Evolutionary conservation across 1,140 invertebrate genomes (phyloP), one percentile per base, ranked within the genome.

Genomic region (Brevipalpus yothersi): DNA sequence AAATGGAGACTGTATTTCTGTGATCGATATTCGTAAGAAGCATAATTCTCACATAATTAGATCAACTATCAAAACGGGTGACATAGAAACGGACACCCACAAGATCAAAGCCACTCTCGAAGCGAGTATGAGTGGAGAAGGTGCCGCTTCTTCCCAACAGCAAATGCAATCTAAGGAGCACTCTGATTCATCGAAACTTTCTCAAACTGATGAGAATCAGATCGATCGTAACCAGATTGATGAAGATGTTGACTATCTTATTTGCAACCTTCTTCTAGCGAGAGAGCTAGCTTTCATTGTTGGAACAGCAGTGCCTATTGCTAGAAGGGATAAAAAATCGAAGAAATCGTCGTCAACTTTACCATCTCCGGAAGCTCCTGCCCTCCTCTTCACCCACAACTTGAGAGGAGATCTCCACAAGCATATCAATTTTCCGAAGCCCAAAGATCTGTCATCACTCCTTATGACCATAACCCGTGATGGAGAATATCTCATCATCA

Each of bases 401-500:
- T 53, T 63, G 23, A 53, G 56, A 23, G 62, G 60, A n/a, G 15
- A 54, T 39, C 49, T 63, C 8, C 49, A 51, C n/a, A 51, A 51
- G 21, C 21, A 19, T 8, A 51, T 51, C n/a, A 51, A 17, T 19
- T 51, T 51, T 51, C 49, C 49, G 9, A n/a, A 19, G 21, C 49
- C 49, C 49, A 51, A 51, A 51, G 49, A 51, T 17, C n/a, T 51
- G 9, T 51, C 49, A 17, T 51, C 49, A 19, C 49, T 51, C 2
- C 41, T 58, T 4, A 39, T 64, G 47, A 58, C 47, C 43, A 60
- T 55, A 0, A 62, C 60, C 65, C 82, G 92, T 59, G 94, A 97
- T 76, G 94, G 94, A 51, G 92, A 98, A 75, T 97, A 97, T 72
- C 76, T 98, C 69, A 72, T 78, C 49, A 92, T 88, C 58, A 91